phyloP scores from a whole-genome alignment of 2,888 invertebrate genomes.

The Orchesella flavescens region DNA sequence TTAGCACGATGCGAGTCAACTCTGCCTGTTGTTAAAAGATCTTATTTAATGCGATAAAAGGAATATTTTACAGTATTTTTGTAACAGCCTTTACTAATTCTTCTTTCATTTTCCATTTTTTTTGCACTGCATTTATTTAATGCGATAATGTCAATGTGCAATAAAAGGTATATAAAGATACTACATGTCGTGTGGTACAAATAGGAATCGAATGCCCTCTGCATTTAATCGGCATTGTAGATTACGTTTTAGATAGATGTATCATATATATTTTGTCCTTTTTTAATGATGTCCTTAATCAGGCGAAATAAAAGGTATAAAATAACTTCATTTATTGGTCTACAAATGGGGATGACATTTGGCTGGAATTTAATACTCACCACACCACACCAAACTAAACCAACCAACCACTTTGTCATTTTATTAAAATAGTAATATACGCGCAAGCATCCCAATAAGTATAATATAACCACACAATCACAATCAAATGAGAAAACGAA shows the following conservation, averaged over 20 bases:
- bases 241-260: too few species aligned
- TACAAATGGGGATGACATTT: conserved; percentile 20
- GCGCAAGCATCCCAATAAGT: too few species aligned
- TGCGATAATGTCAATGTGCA: too few species aligned
- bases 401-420: too few species aligned
- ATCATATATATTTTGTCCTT: too few species aligned
- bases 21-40: conserved; percentile 6
- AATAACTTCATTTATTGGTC: too few species aligned
- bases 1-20: conserved; percentile 29
- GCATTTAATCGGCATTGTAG: too few species aligned
- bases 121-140: background rate
- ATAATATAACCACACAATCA: background rate
- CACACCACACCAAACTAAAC: too few species aligned
- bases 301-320: too few species aligned
- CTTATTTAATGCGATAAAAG: conserved; percentile 17
- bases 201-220: too few species aligned
- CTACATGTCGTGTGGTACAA: background rate
- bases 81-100: background rate
- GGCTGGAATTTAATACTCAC: background rate
- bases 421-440: too few species aligned
- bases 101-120: background rate
- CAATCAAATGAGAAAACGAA: conserved; percentile 22
- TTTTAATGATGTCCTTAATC: too few species aligned
- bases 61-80: conserved; percentile 35
- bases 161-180: background rate